These are phyloP conservation scores for Dermolepida albohirtum DNA, from an alignment of 2,888 invertebrate species.

Conservation along the genomic window DNA sequence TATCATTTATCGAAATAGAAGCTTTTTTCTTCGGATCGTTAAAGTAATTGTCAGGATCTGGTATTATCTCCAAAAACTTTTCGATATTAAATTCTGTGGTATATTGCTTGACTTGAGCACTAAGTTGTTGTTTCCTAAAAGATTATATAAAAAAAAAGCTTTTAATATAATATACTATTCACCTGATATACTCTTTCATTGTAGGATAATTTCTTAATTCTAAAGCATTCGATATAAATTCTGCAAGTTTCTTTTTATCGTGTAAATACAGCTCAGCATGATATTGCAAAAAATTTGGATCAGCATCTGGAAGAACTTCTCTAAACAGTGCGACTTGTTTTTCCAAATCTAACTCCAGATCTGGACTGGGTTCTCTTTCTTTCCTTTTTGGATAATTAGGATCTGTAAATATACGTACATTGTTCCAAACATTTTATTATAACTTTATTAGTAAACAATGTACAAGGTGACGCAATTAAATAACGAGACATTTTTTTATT, in stretches of 20 bases:
- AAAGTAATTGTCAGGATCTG: slow-evolving; percentile 63
- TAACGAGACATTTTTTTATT: too few species aligned
- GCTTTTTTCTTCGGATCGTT: slow-evolving; percentile 49
- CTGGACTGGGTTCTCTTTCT: slow-evolving; percentile 39
- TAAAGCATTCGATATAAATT: slow-evolving; percentile 41
- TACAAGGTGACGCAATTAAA: too few species aligned
- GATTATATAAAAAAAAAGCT: not conserved
- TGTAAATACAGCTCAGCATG: slow-evolving; percentile 38
- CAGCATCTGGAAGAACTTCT: slow-evolving; percentile 50
- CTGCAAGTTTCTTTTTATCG: slow-evolving; percentile 35
- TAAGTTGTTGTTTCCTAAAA: slow-evolving; percentile 54
- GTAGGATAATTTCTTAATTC: slow-evolving; percentile 42
- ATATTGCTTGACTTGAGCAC: slow-evolving; percentile 63
- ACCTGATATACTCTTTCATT: slow-evolving; percentile 44
- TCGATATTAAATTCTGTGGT: slow-evolving; percentile 63
- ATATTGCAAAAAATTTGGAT: slow-evolving; percentile 42
- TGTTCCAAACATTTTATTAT: too few species aligned
- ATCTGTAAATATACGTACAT: slow-evolving; percentile 34
- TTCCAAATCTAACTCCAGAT: slow-evolving; percentile 51
- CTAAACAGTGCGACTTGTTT: slow-evolving; percentile 54
- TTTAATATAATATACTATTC: slow-evolving; percentile 4
- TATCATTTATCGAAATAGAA: slow-evolving; percentile 16
- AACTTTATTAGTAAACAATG: too few species aligned
- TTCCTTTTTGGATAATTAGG: slow-evolving; percentile 54
- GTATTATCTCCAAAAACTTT: slow-evolving; percentile 64